These are phyloP conservation scores for Meleagris gallopavo DNA, from an alignment of 2,113 vertebrate species.

Conservation along the genomic window DNA sequence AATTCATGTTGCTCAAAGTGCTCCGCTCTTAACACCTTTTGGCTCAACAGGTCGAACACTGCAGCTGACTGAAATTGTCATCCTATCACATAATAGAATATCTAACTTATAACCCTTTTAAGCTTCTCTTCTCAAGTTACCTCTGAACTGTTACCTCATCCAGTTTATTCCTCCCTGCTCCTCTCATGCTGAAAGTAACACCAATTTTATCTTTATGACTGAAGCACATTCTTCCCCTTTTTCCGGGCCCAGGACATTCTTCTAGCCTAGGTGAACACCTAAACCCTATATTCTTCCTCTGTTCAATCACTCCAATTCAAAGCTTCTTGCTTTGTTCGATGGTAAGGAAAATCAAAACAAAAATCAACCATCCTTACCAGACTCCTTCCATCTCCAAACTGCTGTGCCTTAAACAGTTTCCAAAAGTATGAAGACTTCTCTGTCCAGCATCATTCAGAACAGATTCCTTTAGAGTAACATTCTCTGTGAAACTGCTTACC, in stretches of 20 bases:
- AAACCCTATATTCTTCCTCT: background rate
- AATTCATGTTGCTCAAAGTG: background rate
- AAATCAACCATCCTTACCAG: background rate
- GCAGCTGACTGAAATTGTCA: background rate
- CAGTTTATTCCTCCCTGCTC: background rate
- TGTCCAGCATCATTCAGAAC: background rate
- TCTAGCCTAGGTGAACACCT: background rate
- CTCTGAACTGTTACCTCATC: background rate
- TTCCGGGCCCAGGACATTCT: background rate
- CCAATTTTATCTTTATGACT: background rate
- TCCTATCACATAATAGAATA: background rate
- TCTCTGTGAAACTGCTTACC: background rate
- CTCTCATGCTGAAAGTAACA: background rate
- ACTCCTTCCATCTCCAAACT: background rate
- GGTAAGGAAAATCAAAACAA: background rate
- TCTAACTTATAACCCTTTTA: background rate
- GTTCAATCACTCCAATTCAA: background rate
- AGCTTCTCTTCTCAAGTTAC: background rate
- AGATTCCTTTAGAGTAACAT: background rate
- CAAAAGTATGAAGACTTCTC: background rate
- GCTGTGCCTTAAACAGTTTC: background rate
- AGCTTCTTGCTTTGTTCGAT: background rate
- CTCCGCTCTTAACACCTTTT: background rate
- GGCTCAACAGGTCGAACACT: background rate
- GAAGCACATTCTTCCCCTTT: background rate